Percentiles rank a stretch among this genome's conserved stretches.
Evolutionary conservation across 2,888 invertebrate genomes (phyloP).

Genomic region (Mimas tiliae): DNA sequence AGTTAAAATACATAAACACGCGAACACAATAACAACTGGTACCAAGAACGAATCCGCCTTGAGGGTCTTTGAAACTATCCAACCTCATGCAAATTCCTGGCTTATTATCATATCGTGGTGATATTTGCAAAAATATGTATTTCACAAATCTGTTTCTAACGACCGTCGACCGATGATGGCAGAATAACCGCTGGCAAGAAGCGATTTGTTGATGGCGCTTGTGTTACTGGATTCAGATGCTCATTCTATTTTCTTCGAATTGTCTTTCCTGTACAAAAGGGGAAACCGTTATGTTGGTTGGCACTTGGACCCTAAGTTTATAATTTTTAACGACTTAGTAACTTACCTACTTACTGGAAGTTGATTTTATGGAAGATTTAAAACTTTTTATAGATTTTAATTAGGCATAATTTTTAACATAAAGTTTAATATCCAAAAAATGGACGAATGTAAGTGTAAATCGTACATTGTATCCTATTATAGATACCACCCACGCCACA

Average conservation of each 20-base stretch:
- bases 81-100: not conserved
- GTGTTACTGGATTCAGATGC: no score
- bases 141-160: slow-evolving; percentile 10
- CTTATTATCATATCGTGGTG: slow-evolving; percentile 7
- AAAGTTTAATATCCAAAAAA: slow-evolving; percentile 3
- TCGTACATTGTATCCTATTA: slow-evolving; percentile 15
- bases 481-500: slow-evolving; percentile 10
- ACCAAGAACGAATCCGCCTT: slow-evolving; percentile 5
- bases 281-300: not conserved
- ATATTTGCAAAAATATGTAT: slow-evolving; percentile 11
- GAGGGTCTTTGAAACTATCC: slow-evolving; percentile 12
- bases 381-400: not conserved
- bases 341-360: not conserved
- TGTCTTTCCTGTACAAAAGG: not conserved
- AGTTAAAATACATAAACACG: not conserved
- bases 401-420: not conserved
- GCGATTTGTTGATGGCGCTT: slow-evolving; percentile 1
- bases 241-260: not conserved
- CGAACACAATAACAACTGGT: not conserved
- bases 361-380: not conserved
- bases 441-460: not conserved
- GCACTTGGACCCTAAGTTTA: not conserved
- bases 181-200: slow-evolving; percentile 5
- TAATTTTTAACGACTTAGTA: no score
- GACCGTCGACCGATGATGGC: not conserved